Evolutionary conservation across 2,888 invertebrate species (phyloP).

Genomic region (Trachelus troglodyta): DNA sequence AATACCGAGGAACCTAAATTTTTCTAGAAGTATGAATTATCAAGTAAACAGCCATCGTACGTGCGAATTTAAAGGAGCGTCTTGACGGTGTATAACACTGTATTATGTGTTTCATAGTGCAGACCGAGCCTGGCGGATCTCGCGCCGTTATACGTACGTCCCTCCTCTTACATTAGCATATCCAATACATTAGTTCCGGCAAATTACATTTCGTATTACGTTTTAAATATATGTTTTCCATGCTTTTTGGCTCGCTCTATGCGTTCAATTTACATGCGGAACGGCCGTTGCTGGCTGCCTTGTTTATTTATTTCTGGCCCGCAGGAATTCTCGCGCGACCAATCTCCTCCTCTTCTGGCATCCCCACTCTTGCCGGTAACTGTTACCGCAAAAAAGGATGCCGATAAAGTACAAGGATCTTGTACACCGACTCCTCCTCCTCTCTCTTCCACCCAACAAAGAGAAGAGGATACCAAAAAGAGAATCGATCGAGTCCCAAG

Average conservation of each 20-base stretch:
- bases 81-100: conserved; percentile 1
- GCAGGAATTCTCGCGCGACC: conserved; percentile 8
- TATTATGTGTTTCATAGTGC: background rate
- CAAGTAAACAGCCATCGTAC: background rate
- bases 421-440: no score
- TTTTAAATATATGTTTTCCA: conserved; percentile 22
- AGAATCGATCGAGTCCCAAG: background rate
- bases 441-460: background rate
- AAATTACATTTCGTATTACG: conserved; percentile 25
- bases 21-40: background rate
- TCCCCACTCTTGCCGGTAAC: background rate
- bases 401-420: background rate
- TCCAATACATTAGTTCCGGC: conserved; percentile 25
- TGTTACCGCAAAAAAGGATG: background rate
- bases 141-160: background rate
- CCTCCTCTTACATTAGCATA: conserved; percentile 20
- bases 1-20: background rate
- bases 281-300: conserved; percentile 3
- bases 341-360: background rate
- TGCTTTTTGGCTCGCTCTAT: conserved; percentile 18
- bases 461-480: background rate
- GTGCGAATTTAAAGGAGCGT: background rate
- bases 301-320: conserved; percentile 7
- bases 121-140: background rate
- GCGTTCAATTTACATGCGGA: conserved; percentile 10